A percentile compares a stretch with the other conserved stretches of the same genome.
phyloP scores from a whole-genome alignment of 53 echinoderm and acorn worm species.

The Hippasteria phrygiana region DNA sequence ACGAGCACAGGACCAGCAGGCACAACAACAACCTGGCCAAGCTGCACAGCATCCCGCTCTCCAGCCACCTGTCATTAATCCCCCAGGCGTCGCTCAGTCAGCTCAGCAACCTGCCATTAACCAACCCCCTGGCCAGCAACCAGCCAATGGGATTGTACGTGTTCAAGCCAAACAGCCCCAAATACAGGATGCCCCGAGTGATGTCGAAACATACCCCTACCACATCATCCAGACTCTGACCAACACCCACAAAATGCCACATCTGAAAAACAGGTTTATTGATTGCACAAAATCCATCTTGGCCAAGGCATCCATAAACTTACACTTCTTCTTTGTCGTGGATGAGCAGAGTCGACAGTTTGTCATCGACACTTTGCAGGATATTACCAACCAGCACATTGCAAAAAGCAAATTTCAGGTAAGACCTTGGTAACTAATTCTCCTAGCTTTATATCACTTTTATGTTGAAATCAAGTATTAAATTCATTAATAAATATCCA shows the following conservation, averaged over 20 bases:
- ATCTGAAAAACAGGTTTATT: slow-evolving; percentile 84
- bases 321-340: slow-evolving; percentile 93
- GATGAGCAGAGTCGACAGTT: slow-evolving; percentile 79
- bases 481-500: too few species aligned
- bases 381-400: slow-evolving; percentile 80
- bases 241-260: slow-evolving; percentile 81
- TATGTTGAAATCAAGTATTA: neutral
- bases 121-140: neutral
- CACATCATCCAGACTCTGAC: slow-evolving; percentile 89
- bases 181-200: slow-evolving; percentile 11
- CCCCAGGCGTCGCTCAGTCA: neutral
- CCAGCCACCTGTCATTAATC: neutral
- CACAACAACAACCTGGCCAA: neutral
- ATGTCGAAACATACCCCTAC: slow-evolving; percentile 64
- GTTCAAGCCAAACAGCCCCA: neutral
- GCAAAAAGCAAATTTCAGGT: slow-evolving; percentile 92
- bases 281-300: slow-evolving; percentile 86
- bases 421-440: too few species aligned
- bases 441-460: neutral
- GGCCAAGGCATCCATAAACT: slow-evolving; percentile 78
- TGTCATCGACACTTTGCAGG: slow-evolving; percentile 78
- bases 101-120: neutral
- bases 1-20: neutral
- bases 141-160: neutral
- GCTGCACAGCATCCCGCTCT: slow-evolving; percentile 5